Base-by-base conservation (phyloP, 2,113 vertebrate genomes). In the Anser cygnoides region DNA sequence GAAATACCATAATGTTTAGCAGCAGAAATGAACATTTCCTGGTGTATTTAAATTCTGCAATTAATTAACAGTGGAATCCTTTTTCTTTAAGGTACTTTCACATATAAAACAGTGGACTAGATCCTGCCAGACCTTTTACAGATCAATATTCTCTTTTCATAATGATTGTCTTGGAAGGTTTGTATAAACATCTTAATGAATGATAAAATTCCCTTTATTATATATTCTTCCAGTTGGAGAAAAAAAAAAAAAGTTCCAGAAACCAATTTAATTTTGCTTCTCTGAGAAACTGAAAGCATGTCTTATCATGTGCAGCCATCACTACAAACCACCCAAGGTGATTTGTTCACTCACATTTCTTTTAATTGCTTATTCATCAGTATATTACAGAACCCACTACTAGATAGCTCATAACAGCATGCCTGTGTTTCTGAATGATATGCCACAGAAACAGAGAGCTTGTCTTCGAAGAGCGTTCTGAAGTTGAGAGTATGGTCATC, bases 261-360 rank as follows among this genome's bases (percentile, higher is more conserved):
- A 85, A 65, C 2, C 13, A 84, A 86, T 77, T 9, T 80, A 29
- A 57, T 92, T 86, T 93, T 93, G 6, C 25, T 35, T 75, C 44
- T 8, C 28, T 65, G 26, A 57, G 35, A 88, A 65, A 54, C 11
- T 81, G 65, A 58, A 71, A 59, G 8, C 1, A 0, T 31, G 39
- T 35, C 33, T 71, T 78, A 57, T 29, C 6, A 0, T 2, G 21
- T 21, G 8, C 43, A 76, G 33, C 20, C 21, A 54, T 58, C 39
- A 57, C 82, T 55, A 55, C 39, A 74, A 95, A 84, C 35, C 16
- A 84, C 39, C 33, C 41, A 91, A 88, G 33, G 46, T 90, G 83
- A 91, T 63, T 52, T 54, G 17, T 81, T 96, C 82, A n/a, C 59
- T 95, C 59, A 82, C 46, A 41, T 95, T 94, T 90, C 52, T 76